Evolutionary conservation across 2,113 vertebrate species (phyloP), one percentile per base, ranked within the genome.

Genomic region (Boleophthalmus pectinirostris): DNA sequence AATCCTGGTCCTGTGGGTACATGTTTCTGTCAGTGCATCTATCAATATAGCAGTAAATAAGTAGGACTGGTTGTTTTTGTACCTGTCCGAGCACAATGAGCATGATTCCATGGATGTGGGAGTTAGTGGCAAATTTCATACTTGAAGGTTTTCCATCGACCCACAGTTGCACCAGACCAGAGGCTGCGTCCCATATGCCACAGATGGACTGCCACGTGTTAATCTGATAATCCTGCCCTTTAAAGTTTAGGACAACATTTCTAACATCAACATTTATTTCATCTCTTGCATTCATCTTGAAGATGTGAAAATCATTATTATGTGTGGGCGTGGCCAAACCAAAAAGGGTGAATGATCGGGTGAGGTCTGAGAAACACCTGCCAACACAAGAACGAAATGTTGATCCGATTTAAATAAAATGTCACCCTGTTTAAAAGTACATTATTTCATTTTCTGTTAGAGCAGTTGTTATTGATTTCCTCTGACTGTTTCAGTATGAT

Each of bases 131-230:
- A 18, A 45, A 82, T 45, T 73, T 87, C 29, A 72, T 83, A 11
- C 10, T 47, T 4, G 73, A 82, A 6, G 78, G 70, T 15, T 68
- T 66, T 65, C 84, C 81, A 68, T 88, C 51, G 3, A 87, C 0
- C 89, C 89, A 91, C 61, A 91, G 4, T 47, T 88, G 86, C 1
- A 0, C 47, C 33, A 91, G 4, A 8, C 86, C 86, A 43, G 80
- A 74, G 0, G 0, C 0, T 10, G 71, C 56, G 16, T 86, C 60
- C 88, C 88, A 90, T 33, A 82, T 87, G 1, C 70, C 9, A 72
- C 86, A 91, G n/a, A 87, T 2, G 0, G 82, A 68, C n/a, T 86
- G 78, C 86, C 88, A 89, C 0, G 5, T 72, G 63, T 89, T 86
- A 3, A 54, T 3, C 24, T 79, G 72, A 29, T 70, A 75, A 9